Base-by-base conservation (phyloP, 2,797 vertebrate genomes). In the Manis pentadactyla region DNA sequence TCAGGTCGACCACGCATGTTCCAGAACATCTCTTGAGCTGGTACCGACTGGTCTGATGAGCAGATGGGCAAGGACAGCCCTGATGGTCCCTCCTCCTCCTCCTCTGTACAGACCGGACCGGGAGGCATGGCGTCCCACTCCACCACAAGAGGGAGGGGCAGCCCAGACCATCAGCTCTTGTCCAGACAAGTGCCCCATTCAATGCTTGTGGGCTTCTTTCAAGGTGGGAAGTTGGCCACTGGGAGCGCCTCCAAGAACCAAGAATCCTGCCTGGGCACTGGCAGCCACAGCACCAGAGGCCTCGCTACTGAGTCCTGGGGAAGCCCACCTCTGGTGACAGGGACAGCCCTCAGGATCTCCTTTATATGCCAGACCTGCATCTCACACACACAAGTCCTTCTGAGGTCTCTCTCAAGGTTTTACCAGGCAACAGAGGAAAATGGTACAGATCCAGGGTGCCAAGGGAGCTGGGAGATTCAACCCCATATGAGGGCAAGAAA, bases 31-130 rank as follows among this genome's bases (percentile, higher is more conserved):
- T 5, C 29, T 39, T 15, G 4, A 57, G 25, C 8, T 11, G 68
- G 61, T 3, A 57, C 55, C 1, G 0, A 51, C 10, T 0, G 2
- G 34, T 42, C 66, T 4, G 73, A 68, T 0, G 3, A 13, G 23
- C 68, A 81, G 61, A 42, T 1, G 27, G 37, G 1, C 7, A 18
- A 77, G 49, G 61, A 59, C 3, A 13, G 51, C 83, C 83, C 31
- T 57, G 39, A 9, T 0, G 37, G 19, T 42, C 88, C 31, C 42
- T 53, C 37, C 63, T 34, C 42, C 71, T 75, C 64, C 39, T 42
- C 63, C 34, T 53, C 0, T 6, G 34, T 12, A 4, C 19, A 14
- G 63, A 53, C 39, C 27, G 19, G 27, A 49, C n/a, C 0, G 4
- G 63, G 37, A 49, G 42, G 12, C 10, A 18, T 4, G 18, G 27